These are phyloP conservation scores for Shinisaurus crocodilurus DNA, from an alignment of 2,113 vertebrate genomes.

Conservation along the genomic window DNA sequence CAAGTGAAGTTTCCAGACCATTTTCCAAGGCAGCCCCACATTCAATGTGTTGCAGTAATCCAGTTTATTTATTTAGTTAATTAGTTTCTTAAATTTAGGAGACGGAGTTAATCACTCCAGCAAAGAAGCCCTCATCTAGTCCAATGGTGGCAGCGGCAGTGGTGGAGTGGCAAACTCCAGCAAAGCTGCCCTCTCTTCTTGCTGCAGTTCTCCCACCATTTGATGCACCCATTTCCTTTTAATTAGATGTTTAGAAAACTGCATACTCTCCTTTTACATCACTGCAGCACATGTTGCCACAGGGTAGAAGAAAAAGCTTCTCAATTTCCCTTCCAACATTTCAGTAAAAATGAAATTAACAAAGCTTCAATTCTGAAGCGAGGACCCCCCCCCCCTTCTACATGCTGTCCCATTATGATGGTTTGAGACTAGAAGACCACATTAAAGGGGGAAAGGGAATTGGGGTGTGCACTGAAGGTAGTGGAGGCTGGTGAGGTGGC, in stretches of 20 bases:
- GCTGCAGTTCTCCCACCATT: background rate
- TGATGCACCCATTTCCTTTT: background rate
- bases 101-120: too few species aligned
- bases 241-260: background rate
- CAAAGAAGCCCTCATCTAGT: too few species aligned
- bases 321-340: background rate
- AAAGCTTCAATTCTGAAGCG: background rate
- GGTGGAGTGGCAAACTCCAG: too few species aligned
- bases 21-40: too few species aligned
- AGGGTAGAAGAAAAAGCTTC: background rate
- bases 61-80: too few species aligned
- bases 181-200: background rate
- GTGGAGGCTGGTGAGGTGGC: too few species aligned
- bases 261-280: background rate
- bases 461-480: background rate
- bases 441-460: background rate
- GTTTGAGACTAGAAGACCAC: background rate
- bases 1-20: too few species aligned
- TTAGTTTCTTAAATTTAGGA: too few species aligned
- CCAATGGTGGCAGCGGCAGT: too few species aligned
- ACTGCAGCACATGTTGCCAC: background rate
- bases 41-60: too few species aligned
- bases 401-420: background rate
- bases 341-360: background rate
- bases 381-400: background rate